Conservation (phyloP, 1,140 invertebrate genomes). For the Conus ventricosus region DNA sequence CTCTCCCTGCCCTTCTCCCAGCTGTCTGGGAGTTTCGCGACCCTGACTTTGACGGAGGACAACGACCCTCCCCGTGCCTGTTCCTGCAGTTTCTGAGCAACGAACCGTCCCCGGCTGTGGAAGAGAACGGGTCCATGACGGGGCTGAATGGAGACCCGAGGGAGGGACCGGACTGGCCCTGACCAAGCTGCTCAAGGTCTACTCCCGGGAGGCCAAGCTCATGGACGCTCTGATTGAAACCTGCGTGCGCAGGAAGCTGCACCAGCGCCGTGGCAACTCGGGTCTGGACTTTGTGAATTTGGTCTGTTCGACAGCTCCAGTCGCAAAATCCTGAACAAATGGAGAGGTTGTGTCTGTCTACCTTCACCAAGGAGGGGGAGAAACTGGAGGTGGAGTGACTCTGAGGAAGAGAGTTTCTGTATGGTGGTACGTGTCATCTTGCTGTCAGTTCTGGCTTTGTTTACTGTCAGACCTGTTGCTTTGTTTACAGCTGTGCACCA, state of each 20-base stretch:
- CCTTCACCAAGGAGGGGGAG: constrained; percentile 50
- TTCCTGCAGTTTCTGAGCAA: constrained; percentile 89
- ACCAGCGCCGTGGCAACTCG: constrained; percentile 28
- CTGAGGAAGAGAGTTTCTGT: too few species aligned
- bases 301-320: constrained; percentile 35
- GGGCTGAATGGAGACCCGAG: neutral
- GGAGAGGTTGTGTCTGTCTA: constrained; percentile 46
- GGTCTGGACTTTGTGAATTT: constrained; percentile 51
- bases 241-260: constrained; percentile 81
- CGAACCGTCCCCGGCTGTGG: neutral
- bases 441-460: too few species aligned
- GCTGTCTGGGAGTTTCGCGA: constrained; percentile 90
- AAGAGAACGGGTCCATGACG: neutral
- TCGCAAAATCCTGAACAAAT: constrained; percentile 47
- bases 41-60: constrained; percentile 88
- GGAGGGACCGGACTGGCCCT: constrained; percentile 34
- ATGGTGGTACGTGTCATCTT: too few species aligned
- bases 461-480: too few species aligned
- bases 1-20: constrained; percentile 90
- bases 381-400: neutral
- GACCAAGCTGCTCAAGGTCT: constrained; percentile 61
- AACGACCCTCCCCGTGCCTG: constrained; percentile 91
- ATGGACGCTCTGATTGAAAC: constrained; percentile 93
- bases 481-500: too few species aligned
- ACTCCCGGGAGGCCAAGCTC: constrained; percentile 81